These are phyloP conservation scores for Eledone cirrhosa DNA, from an alignment of 2,888 invertebrate genomes.

Conservation along the genomic window DNA sequence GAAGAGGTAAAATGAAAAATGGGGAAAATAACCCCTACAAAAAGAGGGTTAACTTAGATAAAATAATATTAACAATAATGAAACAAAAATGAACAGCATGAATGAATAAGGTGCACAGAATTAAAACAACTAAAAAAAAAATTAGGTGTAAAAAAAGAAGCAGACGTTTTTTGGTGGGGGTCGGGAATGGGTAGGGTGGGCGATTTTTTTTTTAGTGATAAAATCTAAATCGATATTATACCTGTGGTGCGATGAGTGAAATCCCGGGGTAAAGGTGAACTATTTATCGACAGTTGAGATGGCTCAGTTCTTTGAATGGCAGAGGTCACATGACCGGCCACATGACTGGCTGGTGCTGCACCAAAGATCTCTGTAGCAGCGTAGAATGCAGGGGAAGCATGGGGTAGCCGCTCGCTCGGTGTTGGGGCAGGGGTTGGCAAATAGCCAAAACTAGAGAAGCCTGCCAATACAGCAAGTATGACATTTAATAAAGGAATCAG, in stretches of 20 bases:
- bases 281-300: conserved; percentile 59
- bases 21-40: too few species aligned
- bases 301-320: conserved; percentile 60
- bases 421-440: conserved; percentile 65
- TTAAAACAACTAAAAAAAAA: too few species aligned
- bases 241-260: conserved; percentile 58
- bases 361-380: conserved; percentile 57
- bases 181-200: too few species aligned
- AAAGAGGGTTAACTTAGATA: too few species aligned
- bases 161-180: too few species aligned
- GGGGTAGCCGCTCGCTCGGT: conserved; percentile 65
- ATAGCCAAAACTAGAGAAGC: conserved; percentile 70
- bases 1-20: too few species aligned
- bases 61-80: too few species aligned
- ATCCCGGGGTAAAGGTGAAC: conserved; percentile 62
- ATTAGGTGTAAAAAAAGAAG: too few species aligned
- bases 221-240: conserved; percentile 38
- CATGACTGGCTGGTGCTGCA: conserved; percentile 47
- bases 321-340: conserved; percentile 39
- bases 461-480: conserved; percentile 53
- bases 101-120: too few species aligned
- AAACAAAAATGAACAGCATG: too few species aligned
- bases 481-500: conserved; percentile 11
- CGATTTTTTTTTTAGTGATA: conserved; percentile 28
- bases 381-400: conserved; percentile 67